Percentiles rank a stretch among this genome's conserved stretches.
Conservation (phyloP, 2,888 invertebrate genomes). For the Chrysomela aeneicollis region DNA sequence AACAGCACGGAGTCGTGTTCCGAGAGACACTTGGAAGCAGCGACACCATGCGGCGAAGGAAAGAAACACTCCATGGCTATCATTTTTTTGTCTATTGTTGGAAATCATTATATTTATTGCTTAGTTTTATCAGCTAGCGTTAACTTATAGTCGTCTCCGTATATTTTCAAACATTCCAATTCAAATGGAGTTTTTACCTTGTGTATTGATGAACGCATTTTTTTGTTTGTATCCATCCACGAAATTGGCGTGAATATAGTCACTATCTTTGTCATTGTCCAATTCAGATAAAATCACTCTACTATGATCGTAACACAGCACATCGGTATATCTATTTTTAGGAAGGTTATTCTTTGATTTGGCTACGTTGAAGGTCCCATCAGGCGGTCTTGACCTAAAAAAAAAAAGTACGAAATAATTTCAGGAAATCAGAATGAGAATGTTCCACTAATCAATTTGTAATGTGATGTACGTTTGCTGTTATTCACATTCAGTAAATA, state of each 20-base stretch:
- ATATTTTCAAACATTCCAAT: too few species aligned
- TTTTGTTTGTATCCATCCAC: constrained; percentile 98
- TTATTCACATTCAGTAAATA: too few species aligned
- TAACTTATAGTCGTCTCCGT: too few species aligned
- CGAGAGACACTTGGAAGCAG: too few species aligned
- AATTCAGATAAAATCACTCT: constrained; percentile 80
- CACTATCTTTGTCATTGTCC: constrained; percentile 79
- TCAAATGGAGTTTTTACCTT: constrained; percentile 69
- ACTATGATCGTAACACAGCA: constrained; percentile 94
- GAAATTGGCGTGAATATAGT: constrained; percentile 98
- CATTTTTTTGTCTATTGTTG: too few species aligned
- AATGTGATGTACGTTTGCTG: too few species aligned
- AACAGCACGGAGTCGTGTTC: too few species aligned
- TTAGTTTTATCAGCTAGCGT: too few species aligned
- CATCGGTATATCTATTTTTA: constrained; percentile 94
- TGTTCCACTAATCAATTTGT: neutral
- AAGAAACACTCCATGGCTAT: too few species aligned
- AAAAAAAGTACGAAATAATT: neutral
- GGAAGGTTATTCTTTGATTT: constrained; percentile 79
- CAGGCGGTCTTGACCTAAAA: constrained; percentile 75
- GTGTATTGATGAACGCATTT: constrained; percentile 97
- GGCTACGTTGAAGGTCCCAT: constrained; percentile 88
- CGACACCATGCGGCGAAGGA: too few species aligned
- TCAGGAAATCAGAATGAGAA: neutral
- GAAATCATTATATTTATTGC: too few species aligned